Conservation (phyloP, 92 coral and sea anemone genomes). For the Phenganax subtilis region DNA sequence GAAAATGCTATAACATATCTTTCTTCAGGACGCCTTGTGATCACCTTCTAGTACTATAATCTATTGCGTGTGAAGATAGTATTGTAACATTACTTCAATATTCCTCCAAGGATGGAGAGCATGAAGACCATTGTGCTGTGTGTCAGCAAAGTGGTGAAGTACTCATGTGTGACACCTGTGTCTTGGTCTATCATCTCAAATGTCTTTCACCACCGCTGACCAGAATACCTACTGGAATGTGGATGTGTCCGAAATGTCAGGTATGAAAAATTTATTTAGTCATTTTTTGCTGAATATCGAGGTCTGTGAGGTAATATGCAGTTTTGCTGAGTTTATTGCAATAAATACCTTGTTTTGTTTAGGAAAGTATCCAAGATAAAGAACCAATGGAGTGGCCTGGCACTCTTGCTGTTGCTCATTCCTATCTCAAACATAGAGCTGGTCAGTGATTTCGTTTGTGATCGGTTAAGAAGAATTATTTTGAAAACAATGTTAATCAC, state of each 20-base stretch:
- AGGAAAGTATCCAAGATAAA: slow-evolving; percentile 68
- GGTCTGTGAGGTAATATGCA: background rate
- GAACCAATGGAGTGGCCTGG: slow-evolving; percentile 96
- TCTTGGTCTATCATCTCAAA: slow-evolving; percentile 82
- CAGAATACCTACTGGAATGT: slow-evolving; percentile 85
- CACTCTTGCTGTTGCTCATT: slow-evolving; percentile 79
- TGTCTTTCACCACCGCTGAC: slow-evolving; percentile 85
- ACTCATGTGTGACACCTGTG: slow-evolving; percentile 90
- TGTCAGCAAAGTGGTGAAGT: slow-evolving; percentile 87
- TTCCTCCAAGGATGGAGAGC: slow-evolving; percentile 67
- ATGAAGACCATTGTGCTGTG: slow-evolving; percentile 69
- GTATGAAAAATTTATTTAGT: slow-evolving; percentile 27
- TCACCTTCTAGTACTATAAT: too few relatives aligned
- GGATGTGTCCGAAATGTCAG: slow-evolving; percentile 96
- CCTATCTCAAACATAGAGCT: slow-evolving; percentile 86
- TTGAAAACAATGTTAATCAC: too few relatives aligned
- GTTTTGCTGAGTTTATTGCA: too few relatives aligned
- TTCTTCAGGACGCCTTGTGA: too few relatives aligned
- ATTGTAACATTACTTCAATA: too few relatives aligned
- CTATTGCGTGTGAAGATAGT: background rate
- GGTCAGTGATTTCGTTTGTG: slow-evolving; percentile 43
- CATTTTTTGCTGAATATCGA: background rate
- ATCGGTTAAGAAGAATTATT: too few relatives aligned
- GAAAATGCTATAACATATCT: too few relatives aligned
- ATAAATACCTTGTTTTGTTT: background rate